A percentile compares a stretch with the other conserved stretches of the same genome.
These are phyloP conservation scores for Meda fulgida DNA, from an alignment of 2,797 vertebrate genomes.

Conservation along the genomic window DNA sequence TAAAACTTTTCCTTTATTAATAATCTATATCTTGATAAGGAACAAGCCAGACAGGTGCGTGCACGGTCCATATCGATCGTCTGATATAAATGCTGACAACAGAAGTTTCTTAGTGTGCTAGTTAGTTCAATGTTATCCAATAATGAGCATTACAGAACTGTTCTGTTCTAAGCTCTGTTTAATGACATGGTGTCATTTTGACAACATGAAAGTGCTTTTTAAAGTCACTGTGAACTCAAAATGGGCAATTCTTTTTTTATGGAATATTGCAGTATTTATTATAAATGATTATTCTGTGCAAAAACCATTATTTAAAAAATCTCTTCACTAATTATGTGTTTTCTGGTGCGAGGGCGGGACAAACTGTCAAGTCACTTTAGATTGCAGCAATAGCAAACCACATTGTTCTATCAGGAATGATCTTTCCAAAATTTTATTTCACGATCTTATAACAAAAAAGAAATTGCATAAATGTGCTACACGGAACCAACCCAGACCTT, in stretches of 20 bases:
- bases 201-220: slow-evolving; percentile 4
- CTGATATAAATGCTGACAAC: slow-evolving; percentile 14
- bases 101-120: slow-evolving; percentile 9
- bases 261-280: background rate
- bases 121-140: background rate
- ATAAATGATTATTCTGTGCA: background rate
- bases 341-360: background rate
- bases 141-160: background rate
- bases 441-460: no score
- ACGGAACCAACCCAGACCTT: no score
- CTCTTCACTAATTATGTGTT: background rate
- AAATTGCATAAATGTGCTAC: no score
- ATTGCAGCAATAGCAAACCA: no score
- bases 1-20: slow-evolving; percentile 24
- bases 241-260: background rate
- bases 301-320: background rate
- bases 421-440: no score
- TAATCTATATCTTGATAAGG: slow-evolving; percentile 10
- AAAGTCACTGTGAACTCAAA: background rate
- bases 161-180: background rate
- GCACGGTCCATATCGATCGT: background rate
- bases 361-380: no score
- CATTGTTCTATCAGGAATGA: no score
- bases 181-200: background rate
- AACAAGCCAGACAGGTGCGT: background rate